Evolutionary conservation across 2,888 invertebrate genomes (phyloP), one percentile per base, ranked within the genome.

Genomic region (Drosophila suboccidentalis): DNA sequence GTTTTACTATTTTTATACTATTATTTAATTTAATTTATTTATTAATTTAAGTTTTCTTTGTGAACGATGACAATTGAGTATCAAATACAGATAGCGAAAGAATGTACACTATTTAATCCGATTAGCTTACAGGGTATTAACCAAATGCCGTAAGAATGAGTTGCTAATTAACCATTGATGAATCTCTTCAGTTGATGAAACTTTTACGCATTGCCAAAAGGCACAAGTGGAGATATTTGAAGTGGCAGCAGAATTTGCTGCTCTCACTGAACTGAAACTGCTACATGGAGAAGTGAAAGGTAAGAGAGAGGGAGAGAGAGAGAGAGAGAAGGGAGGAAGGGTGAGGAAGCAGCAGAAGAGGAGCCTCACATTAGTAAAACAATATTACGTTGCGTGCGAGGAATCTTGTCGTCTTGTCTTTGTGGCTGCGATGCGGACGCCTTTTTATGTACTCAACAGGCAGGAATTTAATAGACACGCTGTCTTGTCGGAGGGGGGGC

Each of bases 401-500:
- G 82, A 80, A 80, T 82, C 80, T 69, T 85, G 80, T 85, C 75
- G 78, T 63, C 80, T 64, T 77, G 82, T 79, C 73, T 55, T 41
- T 13, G 51, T 39, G 46, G n/a, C 50, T 29, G 43, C 44, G 58
- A 54, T 54, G 53, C 38, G 36, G 36, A 57, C 34, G 75, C 60
- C 43, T 44, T 68, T 44, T 68, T 53, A 49, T 64, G 39, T 64
- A 54, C 29, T 34, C 36, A 32, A 55, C 72, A 71, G 83, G 41
- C 60, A 61, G 66, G 81, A 83, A 83, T 86, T 83, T 81, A 81
- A 83, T 80, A 77, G 69, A 65, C 55, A 50, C 49, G 38, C 36
- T 8, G 36, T 17, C 15, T 46, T 26, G 34, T 50, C 9, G 3
- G 10, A 13, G 11, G 17, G 13, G 34, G 29, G 29, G 26, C 8